Conservation (phyloP, 2,113 vertebrate genomes). For the Centropus bengalensis region DNA sequence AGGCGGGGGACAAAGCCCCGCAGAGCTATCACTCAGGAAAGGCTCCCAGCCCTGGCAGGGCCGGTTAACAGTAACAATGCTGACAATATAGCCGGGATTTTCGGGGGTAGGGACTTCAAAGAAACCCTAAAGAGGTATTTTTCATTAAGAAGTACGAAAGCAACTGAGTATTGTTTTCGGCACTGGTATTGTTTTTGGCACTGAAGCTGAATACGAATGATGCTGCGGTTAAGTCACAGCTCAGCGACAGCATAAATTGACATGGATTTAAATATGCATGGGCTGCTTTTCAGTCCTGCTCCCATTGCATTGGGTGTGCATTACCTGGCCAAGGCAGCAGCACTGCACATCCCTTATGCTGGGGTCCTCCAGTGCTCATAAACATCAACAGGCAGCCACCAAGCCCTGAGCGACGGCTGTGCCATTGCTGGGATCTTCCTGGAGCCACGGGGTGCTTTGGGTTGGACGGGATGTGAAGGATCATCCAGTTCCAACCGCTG, state of each 20-base stretch:
- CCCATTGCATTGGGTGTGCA: fast-evolving
- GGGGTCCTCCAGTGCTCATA: not conserved
- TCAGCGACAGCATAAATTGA: not conserved
- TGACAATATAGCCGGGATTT: conserved; percentile 29
- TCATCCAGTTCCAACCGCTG: no score
- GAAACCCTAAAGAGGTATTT: conserved; percentile 59
- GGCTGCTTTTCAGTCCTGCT: not conserved
- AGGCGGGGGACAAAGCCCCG: conserved; percentile 1
- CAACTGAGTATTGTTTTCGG: conserved; percentile 33
- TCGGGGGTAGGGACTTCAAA: conserved; percentile 58
- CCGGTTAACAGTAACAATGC: conserved; percentile 54
- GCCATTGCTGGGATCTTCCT: not conserved
- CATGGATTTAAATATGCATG: not conserved
- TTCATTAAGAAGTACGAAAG: conserved; percentile 63
- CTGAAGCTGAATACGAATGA: conserved; percentile 32
- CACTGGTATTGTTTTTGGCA: conserved; percentile 27
- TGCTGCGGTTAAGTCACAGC: conserved; percentile 3
- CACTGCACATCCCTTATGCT: not conserved
- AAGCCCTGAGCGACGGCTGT: fast-evolving
- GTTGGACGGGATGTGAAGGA: no score
- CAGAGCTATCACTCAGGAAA: conserved; percentile 43
- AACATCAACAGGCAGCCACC: not conserved
- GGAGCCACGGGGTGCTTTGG: no score
- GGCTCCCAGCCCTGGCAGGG: conserved; percentile 44
- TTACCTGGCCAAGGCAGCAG: not conserved